Evolutionary conservation across 2,113 vertebrate genomes (phyloP), one percentile per base, ranked within the genome.

Genomic region (Hystrix brachyura): DNA sequence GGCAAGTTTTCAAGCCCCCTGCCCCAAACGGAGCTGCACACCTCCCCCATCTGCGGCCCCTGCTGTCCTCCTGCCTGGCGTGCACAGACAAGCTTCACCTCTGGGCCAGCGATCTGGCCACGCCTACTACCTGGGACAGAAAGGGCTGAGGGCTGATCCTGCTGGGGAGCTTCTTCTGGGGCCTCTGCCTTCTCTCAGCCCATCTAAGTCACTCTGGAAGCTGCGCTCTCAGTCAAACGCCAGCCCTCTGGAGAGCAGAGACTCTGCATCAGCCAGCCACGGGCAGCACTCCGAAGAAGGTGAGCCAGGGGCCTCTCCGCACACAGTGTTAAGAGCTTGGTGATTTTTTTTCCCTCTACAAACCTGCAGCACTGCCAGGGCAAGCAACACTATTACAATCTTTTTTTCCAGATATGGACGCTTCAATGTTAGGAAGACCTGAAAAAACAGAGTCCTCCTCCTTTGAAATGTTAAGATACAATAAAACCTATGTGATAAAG

Each of bases 91-190:
- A 27, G 72, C 78, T 60, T 14, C 11, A 25, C 12, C 84, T 21
- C 11, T 43, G 29, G 34, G 4, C 0, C 7, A 51, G 71, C 32
- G 11, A 53, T 59, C 34, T 92, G 87, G 83, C 48, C 62, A 57
- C 51, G 38, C 0, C 3, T 2, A 13, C 76, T 48, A 57, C 14
- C 21, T 38, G n/a, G 23, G 55, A 53, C 1, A 3, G 38, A 51
- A 23, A 19, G 0, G 1, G 15, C 57, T 4, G 27, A 19, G 0
- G 1, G 15, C 57, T 4, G 21, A 71, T 4, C 29, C 60, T 32
- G 34, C 43, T 14, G 10, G 3, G 12, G 7, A 9, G 34, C 17
- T 72, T 21, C 29, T 25, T 19, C 43, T 5, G 0, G 51, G 59
- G 59, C 27, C 46, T 76, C 38, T 62, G 59, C 29, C 53, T 51